A percentile compares a stretch with the other conserved stretches of the same genome.
phyloP scores from a whole-genome alignment of 2,797 vertebrate genomes.

The Hipposideros larvatus region DNA sequence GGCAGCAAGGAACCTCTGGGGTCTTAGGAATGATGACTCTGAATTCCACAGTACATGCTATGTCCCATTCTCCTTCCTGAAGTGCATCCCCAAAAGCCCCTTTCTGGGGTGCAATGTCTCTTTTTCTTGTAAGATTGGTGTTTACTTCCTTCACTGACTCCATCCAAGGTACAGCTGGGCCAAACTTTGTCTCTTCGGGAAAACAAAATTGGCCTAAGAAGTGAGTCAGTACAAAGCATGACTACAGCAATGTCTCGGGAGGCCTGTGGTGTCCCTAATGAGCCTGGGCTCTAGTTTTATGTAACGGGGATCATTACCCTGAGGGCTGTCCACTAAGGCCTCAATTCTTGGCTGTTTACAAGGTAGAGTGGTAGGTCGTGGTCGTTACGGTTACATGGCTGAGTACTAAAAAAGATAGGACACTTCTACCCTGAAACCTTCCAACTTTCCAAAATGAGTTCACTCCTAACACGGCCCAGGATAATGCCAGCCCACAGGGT shows the following conservation, averaged over 20 bases:
- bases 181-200: constrained; percentile 31
- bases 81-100: background rate
- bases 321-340: background rate
- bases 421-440: background rate
- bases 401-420: background rate
- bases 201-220: constrained; percentile 68
- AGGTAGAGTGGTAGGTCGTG: background rate
- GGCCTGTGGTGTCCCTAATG: constrained; percentile 33
- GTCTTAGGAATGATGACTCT: background rate
- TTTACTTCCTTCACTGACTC: constrained; percentile 37
- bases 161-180: constrained; percentile 28
- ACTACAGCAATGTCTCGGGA: background rate
- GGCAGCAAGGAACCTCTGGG: background rate
- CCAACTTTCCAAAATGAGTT: constrained; percentile 40
- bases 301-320: background rate
- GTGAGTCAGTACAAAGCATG: background rate
- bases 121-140: constrained; percentile 56
- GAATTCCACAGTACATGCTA: background rate
- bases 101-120: background rate
- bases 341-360: background rate
- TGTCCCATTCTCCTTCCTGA: constrained; percentile 14
- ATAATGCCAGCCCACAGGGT: background rate
- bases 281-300: constrained; percentile 29
- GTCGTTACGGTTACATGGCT: background rate
- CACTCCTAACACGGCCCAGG: background rate